Evolutionary conservation across 2,797 vertebrate species (phyloP).

Genomic region (Acropternis orthonyx): DNA sequence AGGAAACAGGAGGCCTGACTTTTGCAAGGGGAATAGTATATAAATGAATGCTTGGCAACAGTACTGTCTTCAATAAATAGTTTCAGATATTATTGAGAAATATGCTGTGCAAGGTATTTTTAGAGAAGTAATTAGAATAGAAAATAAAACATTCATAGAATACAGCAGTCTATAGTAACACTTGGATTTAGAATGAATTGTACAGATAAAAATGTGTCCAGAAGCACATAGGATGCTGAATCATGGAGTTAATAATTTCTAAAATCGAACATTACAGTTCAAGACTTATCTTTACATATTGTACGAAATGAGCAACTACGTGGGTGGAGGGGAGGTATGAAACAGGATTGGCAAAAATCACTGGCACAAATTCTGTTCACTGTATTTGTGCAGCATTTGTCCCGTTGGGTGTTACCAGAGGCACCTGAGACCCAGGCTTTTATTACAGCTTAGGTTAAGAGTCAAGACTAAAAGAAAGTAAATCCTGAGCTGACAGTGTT

Average conservation of each 20-base stretch:
- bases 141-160: not conserved
- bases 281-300: not conserved
- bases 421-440: not conserved
- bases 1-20: not conserved
- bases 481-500: not conserved
- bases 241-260: not conserved
- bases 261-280: not conserved
- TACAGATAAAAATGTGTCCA: not conserved
- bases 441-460: not conserved
- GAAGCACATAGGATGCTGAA: not conserved
- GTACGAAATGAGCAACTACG: not conserved
- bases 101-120: not conserved
- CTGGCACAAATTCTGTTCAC: not conserved
- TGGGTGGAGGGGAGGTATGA: not conserved
- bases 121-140: not conserved
- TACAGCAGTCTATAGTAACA: not conserved
- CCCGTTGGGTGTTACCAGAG: not conserved
- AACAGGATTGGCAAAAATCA: not conserved
- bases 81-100: not conserved
- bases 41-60: not conserved
- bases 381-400: not conserved
- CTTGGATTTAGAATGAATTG: not conserved
- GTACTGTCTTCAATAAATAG: not conserved
- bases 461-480: not conserved
- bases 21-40: rapidly evolving